Base-by-base conservation (phyloP, 2,888 invertebrate genomes). In the Elysia crispata region DNA sequence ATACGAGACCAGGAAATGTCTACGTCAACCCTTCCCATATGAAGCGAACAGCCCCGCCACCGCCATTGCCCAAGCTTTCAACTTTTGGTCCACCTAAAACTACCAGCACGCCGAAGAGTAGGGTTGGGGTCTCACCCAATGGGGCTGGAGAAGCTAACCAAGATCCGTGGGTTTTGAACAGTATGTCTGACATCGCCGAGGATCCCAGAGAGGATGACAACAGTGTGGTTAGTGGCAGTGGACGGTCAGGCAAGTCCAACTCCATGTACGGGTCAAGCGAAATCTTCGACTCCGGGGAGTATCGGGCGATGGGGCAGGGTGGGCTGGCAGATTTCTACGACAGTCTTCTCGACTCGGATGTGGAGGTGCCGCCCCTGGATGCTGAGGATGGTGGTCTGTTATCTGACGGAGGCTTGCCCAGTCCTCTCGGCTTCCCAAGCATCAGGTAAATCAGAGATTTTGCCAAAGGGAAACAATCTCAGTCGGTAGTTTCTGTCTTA, bases 191-290 rank as follows among this genome's bases (percentile, higher is more conserved):
- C 74, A 83, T 84, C 69, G 76, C 76, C 3, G 84, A 84, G 41
- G 84, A 84, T 67, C 80, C 82, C 6, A 70, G 77, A 30, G 82
- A 82, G 64, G 81, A 81, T 67, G 77, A 79, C 11, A 74, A 74
- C 64, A 88, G 87, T 74, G 83, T 86, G 54, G 79, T 86, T 28
- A 87, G 86, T 79, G 87, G 87, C 25, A 81, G 83, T 62, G 80
- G 74, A 8, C n/a, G n/a, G n/a, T n/a, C n/a, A n/a, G n/a, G n/a
- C n/a, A 67, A 73, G 28, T 84, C 86, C 0, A 76, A 81, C 8
- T 86, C 86, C 31, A 82, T 86, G 72, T 86, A 86, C 76, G 87
- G 86, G n/a, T 86, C 86, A 62, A 86, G 86, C 64, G 88, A 87
- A 64, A 85, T 86, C 67, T 87, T 86, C 64, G 83, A 86, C n/a